Base-by-base conservation (phyloP, 2,888 invertebrate genomes). In the Toxonevra muliebris region DNA sequence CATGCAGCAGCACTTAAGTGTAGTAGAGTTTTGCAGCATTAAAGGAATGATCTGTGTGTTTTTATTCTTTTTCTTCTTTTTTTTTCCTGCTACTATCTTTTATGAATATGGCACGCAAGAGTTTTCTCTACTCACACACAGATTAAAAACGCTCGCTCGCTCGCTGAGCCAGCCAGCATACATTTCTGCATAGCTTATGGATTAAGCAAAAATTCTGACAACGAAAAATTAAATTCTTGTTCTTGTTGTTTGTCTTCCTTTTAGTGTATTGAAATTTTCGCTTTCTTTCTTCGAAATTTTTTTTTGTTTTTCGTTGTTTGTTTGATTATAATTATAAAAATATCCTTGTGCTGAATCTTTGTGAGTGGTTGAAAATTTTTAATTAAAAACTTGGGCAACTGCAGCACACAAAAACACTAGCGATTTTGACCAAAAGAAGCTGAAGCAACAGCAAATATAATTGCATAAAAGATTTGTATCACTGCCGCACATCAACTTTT, bases 261-360 rank as follows among this genome's bases (percentile, higher is more conserved):
- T 53, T 13, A 48, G 11, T n/a, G 13, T 11, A 10, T 48, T 9
- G 15, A 15, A 17, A 11, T 53, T n/a, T 17, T 12, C 53, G 53
- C 53, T 19, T n/a, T 53, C 12, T 48, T 19, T 19, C 17, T 17
- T 53, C 53, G 53, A 15, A 12, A 48, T 53, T 53, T 5, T 7
- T 12, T 52, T 15, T 52, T 52, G 17, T 10, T 15, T 1, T 11
- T 53, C 19, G 10, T 1, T 53, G 13, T n/a, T 53, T 53, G 15
- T 17, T 53, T 15, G 17, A 19, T 15, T 19, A 41, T 41, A 57
- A 40, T 57, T 57, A 30, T 57, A n/a, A 1, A 13, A 61, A 15
- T 61, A 40, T 61, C 60, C 60, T 61, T 61, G 60, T 30, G 48
- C 40, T 61, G 45, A 45, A 17, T 61, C 48, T 45, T 17, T 19